phyloP scores from a whole-genome alignment of 2,113 vertebrate species.

The Eira barbara region DNA sequence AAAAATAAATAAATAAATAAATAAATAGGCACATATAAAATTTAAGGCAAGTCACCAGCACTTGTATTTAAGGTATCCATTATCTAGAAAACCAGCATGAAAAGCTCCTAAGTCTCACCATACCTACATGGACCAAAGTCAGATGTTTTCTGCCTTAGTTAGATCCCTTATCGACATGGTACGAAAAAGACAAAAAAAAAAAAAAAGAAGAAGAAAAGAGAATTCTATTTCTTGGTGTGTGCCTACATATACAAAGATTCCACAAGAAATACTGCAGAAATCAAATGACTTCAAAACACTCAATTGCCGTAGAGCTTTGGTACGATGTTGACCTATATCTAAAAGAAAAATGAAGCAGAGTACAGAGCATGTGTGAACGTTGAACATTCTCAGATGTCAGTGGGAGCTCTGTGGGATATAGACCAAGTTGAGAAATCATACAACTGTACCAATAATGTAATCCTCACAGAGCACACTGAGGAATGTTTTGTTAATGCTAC shows the following conservation, averaged over 20 bases:
- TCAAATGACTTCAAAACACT: constrained; percentile 32
- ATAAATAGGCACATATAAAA: not conserved
- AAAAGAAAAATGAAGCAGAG: not conserved
- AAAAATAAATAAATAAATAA: too few species aligned
- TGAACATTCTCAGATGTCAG: not conserved
- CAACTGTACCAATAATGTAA: not conserved
- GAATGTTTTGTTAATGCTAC: not conserved
- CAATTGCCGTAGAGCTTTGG: not conserved
- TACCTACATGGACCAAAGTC: not conserved
- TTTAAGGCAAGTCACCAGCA: not conserved
- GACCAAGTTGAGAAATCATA: not conserved
- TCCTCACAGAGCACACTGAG: not conserved
- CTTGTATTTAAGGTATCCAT: not conserved
- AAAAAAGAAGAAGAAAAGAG: not conserved
- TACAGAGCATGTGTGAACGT: not conserved
- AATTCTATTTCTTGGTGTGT: not conserved
- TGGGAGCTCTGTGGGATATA: not conserved
- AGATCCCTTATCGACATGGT: not conserved
- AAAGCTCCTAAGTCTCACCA: not conserved
- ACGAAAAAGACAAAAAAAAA: not conserved
- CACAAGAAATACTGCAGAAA: not conserved
- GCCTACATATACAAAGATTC: not conserved
- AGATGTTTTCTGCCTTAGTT: not conserved
- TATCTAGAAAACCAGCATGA: not conserved
- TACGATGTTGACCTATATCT: not conserved